These are phyloP conservation scores for Anisognathus igniventris DNA, from an alignment of 2,797 vertebrate species.

Conservation along the genomic window DNA sequence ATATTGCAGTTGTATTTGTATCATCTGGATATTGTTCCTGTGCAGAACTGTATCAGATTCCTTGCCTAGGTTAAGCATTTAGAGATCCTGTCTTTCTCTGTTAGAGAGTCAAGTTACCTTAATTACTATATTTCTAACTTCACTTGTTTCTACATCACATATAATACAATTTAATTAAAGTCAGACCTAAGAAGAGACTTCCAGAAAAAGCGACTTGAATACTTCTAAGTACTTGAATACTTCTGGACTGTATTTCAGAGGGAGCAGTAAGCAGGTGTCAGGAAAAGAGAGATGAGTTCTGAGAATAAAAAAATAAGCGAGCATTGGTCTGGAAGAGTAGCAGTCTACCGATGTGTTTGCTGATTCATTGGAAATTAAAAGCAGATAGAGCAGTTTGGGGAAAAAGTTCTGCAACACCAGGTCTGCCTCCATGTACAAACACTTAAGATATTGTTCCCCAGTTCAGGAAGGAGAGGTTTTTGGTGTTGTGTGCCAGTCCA, in stretches of 20 bases:
- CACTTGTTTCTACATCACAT: neutral
- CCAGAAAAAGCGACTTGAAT: neutral
- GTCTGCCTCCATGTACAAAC: constrained; percentile 8
- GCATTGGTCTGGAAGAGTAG: neutral
- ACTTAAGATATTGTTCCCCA: neutral
- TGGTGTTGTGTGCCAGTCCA: neutral
- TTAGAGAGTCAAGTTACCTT: neutral
- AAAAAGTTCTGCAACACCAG: neutral
- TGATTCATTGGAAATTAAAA: constrained; percentile 55
- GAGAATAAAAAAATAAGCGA: neutral
- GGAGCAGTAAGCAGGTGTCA: constrained; percentile 45
- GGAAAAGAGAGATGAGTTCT: constrained; percentile 29
- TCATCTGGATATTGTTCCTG: neutral
- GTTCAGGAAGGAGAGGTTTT: constrained; percentile 10
- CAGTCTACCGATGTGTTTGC: neutral
- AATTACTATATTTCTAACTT: neutral
- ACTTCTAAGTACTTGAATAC: neutral
- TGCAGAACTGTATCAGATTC: neutral
- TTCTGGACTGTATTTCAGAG: constrained; percentile 16
- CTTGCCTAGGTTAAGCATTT: neutral
- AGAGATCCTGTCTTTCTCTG: neutral
- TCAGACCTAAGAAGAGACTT: neutral
- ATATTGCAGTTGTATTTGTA: neutral
- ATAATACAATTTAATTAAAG: neutral
- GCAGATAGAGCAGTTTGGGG: constrained; percentile 27